A percentile compares a stretch with the other conserved stretches of the same genome.
phyloP scores from a whole-genome alignment of 2,113 vertebrate genomes.

The Pogonocichla stellata region DNA sequence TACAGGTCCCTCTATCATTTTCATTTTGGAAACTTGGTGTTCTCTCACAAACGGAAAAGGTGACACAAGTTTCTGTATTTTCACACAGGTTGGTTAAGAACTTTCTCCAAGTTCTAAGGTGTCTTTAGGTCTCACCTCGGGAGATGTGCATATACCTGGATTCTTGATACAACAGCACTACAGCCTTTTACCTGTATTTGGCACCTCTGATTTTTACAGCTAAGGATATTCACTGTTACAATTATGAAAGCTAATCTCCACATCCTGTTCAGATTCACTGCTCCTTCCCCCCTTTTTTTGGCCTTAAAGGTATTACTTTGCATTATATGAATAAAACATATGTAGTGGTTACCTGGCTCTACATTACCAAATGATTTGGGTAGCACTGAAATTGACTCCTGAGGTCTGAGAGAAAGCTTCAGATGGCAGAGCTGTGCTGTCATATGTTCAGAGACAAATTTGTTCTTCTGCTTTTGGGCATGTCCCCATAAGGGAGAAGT shows the following conservation, averaged over 20 bases:
- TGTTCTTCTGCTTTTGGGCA: neutral
- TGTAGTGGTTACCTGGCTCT: neutral
- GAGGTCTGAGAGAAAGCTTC: neutral
- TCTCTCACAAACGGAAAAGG: neutral
- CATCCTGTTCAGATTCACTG: neutral
- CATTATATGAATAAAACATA: neutral
- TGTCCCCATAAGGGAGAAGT: neutral
- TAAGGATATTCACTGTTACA: neutral
- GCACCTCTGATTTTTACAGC: neutral
- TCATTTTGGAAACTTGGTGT: neutral
- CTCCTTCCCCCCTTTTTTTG: neutral
- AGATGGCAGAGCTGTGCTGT: neutral
- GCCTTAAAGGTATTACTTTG: neutral
- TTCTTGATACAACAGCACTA: neutral
- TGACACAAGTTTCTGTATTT: neutral
- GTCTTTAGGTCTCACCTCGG: neutral
- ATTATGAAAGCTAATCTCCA: neutral
- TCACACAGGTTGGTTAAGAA: neutral
- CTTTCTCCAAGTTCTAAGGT: neutral
- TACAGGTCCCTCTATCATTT: neutral
- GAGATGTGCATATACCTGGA: neutral
- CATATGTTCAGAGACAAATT: neutral
- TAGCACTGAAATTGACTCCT: neutral
- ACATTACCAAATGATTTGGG: neutral
- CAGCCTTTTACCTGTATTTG: neutral